Evolutionary conservation across 1,140 invertebrate genomes (phyloP), one percentile per base, ranked within the genome.

Genomic region (Heliconius hermathena): DNA sequence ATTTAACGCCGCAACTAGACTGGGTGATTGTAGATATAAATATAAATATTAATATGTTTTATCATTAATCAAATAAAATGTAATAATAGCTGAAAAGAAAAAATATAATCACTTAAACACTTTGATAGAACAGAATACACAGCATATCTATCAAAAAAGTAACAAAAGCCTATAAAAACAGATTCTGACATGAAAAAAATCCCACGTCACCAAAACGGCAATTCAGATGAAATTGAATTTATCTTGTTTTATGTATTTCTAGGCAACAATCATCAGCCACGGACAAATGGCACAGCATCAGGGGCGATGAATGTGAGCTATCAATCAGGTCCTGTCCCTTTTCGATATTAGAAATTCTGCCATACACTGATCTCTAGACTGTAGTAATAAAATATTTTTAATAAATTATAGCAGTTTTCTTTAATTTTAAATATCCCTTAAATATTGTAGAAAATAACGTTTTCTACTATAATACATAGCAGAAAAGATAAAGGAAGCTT

Each of bases 201-300:
- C 57, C 57, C 57, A 60, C 22, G 22, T 60, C 57, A 60, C n/a
- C 57, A 60, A 60, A 60, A 60, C 9, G 57, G 57, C 22, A 66
- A 66, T 66, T 13, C 22, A 22, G 57, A 29, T 66, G 57, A 66
- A 66, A 66, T 66, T 66, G 57, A 66, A 66, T 66, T 66, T 66
- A 66, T 66, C 57, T 26, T 66, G 54, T 26, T 72, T 46, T 74
- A 66, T 66, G 57, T 66, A 29, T 78, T 79, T 81, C 38, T 88
- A 93, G 92, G 49, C 80, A 82, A 26, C 80, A 89, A 73, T 90
- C 90, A 16, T 84, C 88, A 38, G 83, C 80, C 0, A 93, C 89
- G 3, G 88, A 89, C 18, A 90, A 83, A 83, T 94, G 92, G 92
- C 88, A 93, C 77, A 85, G 88, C 20, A 78, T 81, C 18, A 88